A percentile compares a stretch with the other conserved stretches of the same genome.
These are phyloP conservation scores for Drosophila neotestacea DNA, from an alignment of 2,888 invertebrate genomes.

Conservation along the genomic window DNA sequence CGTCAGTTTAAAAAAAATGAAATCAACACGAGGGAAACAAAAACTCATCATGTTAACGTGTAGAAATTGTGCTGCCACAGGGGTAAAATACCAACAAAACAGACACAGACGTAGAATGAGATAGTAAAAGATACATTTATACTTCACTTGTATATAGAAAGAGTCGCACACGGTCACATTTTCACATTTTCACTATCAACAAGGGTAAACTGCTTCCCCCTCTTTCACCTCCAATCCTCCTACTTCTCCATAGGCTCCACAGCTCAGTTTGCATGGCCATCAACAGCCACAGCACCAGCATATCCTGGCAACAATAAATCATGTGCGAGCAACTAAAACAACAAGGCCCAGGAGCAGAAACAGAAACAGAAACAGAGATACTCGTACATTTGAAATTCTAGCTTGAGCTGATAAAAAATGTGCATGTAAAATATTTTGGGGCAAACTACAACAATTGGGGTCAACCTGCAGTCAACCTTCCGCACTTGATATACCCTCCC, in stretches of 20 bases:
- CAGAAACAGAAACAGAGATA: constrained; percentile 40
- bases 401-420: constrained; percentile 74
- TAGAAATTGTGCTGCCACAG: constrained; percentile 51
- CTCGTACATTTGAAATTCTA: constrained; percentile 63
- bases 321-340: constrained; percentile 45
- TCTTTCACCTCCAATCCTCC: too few species aligned
- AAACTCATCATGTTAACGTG: constrained; percentile 65
- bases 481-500: not conserved
- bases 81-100: constrained; percentile 34
- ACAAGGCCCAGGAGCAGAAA: constrained; percentile 29
- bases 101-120: not conserved
- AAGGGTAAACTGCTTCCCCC: constrained; percentile 22
- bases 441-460: constrained; percentile 65
- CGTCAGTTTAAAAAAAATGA: constrained; percentile 20
- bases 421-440: constrained; percentile 67
- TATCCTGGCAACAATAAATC: constrained; percentile 57
- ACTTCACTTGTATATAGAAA: not conserved
- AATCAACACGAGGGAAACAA: constrained; percentile 49
- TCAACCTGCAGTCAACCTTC: constrained; percentile 53
- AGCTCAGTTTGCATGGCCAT: constrained; percentile 46
- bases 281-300: constrained; percentile 48
- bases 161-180: constrained; percentile 49
- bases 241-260: constrained; percentile 1
- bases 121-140: constrained; percentile 19
- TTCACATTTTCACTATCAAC: constrained; percentile 67